These are phyloP conservation scores for Pseudochirops cupreus DNA, from an alignment of 2,797 vertebrate species.

Conservation along the genomic window DNA sequence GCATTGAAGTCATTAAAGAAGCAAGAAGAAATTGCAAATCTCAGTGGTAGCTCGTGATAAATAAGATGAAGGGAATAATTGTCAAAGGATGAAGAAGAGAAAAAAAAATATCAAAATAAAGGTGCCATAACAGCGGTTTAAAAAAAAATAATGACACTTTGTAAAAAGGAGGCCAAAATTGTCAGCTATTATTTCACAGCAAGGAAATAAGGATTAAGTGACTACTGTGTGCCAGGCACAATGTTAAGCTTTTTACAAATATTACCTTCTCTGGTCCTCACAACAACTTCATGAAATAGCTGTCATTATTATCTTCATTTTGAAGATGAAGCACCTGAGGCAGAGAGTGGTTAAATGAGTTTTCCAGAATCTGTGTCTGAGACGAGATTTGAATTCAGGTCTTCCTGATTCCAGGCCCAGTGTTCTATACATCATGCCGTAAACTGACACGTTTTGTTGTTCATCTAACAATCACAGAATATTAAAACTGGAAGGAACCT, in stretches of 20 bases:
- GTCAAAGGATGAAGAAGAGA: neutral
- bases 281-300: neutral
- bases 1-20: neutral
- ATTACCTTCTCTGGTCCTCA: neutral
- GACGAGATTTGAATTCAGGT: neutral
- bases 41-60: conserved; percentile 30
- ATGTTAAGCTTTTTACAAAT: neutral
- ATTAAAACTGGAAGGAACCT: neutral
- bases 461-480: neutral
- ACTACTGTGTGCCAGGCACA: neutral
- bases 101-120: conserved; percentile 1
- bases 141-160: neutral
- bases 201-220: neutral
- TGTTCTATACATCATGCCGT: neutral
- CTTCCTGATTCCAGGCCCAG: neutral
- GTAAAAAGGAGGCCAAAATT: neutral
- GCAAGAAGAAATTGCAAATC: neutral
- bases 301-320: neutral
- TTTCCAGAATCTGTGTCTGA: neutral
- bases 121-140: neutral
- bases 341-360: neutral
- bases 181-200: neutral
- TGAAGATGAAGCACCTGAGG: neutral
- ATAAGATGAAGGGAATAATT: conserved; percentile 19
- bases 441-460: neutral